A percentile compares a stretch with the other conserved stretches of the same genome.
Conservation (phyloP, 2,797 vertebrate species). For the Neosilurus hyrtlii region DNA sequence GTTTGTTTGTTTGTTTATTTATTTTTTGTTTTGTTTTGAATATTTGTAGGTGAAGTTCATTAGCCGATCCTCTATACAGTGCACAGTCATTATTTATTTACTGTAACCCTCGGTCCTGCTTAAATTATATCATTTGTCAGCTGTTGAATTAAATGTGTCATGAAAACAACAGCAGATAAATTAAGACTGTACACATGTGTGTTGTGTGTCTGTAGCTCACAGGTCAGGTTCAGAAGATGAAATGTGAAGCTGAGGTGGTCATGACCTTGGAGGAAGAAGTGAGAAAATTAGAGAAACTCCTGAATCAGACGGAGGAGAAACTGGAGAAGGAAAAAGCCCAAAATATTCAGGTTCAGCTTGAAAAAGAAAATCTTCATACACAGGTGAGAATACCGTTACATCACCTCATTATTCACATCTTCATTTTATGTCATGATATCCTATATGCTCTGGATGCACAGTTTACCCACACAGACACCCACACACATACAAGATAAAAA, state of each 20-base stretch:
- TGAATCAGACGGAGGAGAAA: slow-evolving; percentile 60
- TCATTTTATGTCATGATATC: not conserved
- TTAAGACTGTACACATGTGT: slow-evolving; percentile 10
- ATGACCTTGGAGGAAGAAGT: slow-evolving; percentile 56
- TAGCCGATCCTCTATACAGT: too few species aligned
- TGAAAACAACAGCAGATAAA: not conserved
- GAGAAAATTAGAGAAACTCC: slow-evolving; percentile 61
- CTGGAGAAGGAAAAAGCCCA: slow-evolving; percentile 58
- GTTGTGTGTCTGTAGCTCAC: slow-evolving; percentile 50
- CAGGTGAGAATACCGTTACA: slow-evolving; percentile 51
- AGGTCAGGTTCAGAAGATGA: slow-evolving; percentile 56
- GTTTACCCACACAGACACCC: too few species aligned
- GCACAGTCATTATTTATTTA: not conserved
- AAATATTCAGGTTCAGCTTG: slow-evolving; percentile 49
- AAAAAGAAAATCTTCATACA: slow-evolving; percentile 52
- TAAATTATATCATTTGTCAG: not conserved
- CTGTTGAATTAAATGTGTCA: too few species aligned
- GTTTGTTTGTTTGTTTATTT: too few species aligned
- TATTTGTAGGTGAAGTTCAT: too few species aligned
- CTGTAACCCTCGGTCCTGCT: not conserved
- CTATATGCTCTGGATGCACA: not conserved
- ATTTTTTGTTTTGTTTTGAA: too few species aligned
- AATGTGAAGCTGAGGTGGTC: slow-evolving; percentile 55
- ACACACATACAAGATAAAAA: not conserved
- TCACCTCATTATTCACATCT: not conserved